Evolutionary conservation across 2,888 invertebrate genomes (phyloP).

Genomic region (Drosophila sordidula): DNA sequence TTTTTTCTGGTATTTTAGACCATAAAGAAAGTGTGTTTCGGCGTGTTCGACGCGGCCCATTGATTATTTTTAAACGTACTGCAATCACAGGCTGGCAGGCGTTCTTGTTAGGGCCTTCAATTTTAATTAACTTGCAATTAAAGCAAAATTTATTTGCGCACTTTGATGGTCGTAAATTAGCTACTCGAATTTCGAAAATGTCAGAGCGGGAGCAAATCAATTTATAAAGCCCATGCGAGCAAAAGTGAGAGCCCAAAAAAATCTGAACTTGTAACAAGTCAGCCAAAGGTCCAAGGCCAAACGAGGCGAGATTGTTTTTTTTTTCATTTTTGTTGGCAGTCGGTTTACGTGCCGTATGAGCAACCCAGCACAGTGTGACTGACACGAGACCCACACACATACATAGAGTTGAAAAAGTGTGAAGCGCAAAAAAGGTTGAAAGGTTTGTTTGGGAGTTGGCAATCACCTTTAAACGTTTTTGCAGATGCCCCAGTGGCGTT

Average conservation of each 20-base stretch:
- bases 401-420: conserved; percentile 22
- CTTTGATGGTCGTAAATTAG: conserved; percentile 74
- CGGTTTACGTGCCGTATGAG: conserved; percentile 41
- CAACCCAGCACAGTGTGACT: conserved; percentile 34
- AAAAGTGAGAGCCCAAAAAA: conserved; percentile 18
- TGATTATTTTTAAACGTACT: conserved; percentile 21
- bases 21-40: conserved; percentile 11
- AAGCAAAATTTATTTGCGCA: conserved; percentile 72
- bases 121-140: conserved; percentile 76
- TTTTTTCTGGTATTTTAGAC: conserved; percentile 10
- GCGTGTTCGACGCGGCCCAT: conserved; percentile 7
- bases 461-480: conserved; percentile 56
- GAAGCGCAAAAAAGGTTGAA: conserved; percentile 30
- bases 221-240: conserved; percentile 42
- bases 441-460: conserved; percentile 30
- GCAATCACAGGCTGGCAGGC: background rate
- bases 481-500: conserved; percentile 30
- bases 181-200: conserved; percentile 50
- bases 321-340: conserved; percentile 8
- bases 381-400: conserved; percentile 28
- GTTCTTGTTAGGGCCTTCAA: conserved; percentile 38
- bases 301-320: background rate
- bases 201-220: conserved; percentile 61
- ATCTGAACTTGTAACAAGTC: conserved; percentile 34
- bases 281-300: conserved; percentile 35